Conservation (phyloP, 2,113 vertebrate species). For the Antigone vipio region DNA sequence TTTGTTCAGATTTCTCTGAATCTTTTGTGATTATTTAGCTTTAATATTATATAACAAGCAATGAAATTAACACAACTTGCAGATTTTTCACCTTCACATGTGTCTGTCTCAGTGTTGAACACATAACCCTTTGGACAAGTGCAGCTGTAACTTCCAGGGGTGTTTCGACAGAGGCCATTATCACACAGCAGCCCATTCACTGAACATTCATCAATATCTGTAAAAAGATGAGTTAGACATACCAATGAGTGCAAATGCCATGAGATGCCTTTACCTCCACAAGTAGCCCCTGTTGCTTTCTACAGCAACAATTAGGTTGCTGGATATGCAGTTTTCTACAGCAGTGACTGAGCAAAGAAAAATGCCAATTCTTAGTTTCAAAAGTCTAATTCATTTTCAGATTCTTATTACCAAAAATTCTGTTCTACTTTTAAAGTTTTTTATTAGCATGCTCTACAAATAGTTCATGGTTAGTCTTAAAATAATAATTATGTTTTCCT, state of each 20-base stretch:
- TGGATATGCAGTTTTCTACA: neutral
- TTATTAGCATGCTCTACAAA: neutral
- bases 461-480: neutral
- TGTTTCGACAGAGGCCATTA: slow-evolving; percentile 76
- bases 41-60: neutral
- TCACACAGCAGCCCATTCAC: slow-evolving; percentile 78
- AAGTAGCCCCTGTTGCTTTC: neutral
- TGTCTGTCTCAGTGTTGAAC: slow-evolving; percentile 73
- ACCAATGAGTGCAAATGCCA: neutral
- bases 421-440: neutral
- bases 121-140: slow-evolving; percentile 77
- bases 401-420: neutral
- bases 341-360: neutral
- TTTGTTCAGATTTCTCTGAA: too few relatives aligned
- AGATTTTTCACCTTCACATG: slow-evolving; percentile 76
- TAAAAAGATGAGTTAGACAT: neutral
- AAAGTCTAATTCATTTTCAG: neutral
- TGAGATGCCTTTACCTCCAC: neutral
- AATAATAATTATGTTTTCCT: neutral
- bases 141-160: slow-evolving; percentile 79
- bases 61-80: neutral
- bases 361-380: neutral
- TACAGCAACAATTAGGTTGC: neutral
- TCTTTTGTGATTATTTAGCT: fast-evolving
- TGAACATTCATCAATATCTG: slow-evolving; percentile 80